Evolutionary conservation across 2,113 vertebrate species (phyloP), one percentile per base, ranked within the genome.

Genomic region (Zeus faber): DNA sequence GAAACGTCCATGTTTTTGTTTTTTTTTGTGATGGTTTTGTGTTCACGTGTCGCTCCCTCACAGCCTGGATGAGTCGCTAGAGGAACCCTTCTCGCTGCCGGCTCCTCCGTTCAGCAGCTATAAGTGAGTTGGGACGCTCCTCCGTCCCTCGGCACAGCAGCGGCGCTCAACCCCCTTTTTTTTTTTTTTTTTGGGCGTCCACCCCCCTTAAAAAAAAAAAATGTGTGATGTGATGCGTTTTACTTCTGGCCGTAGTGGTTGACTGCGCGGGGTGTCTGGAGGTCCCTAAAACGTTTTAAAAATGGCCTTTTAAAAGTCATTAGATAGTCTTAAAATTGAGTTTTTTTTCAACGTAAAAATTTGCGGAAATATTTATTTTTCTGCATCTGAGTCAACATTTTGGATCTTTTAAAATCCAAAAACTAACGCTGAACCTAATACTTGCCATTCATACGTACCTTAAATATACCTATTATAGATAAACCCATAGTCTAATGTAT

Each of bases 51-150:
- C 81, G 82, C 62, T 76, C 78, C 82, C 65, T 56, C 74, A 65
- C 89, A 92, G 90, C 83, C 71, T 88, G 81, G 87, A 90, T 78
- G 89, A 91, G 70, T 84, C 83, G 80, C 73, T 86, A 50, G 87
- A 88, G 65, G 88, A 90, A 33, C 79, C 79, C 0, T 82, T 85
- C 60, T 64, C 85, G 75, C 85, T 87, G 66, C 75, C 88, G 17
- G 43, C 72, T 43, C 61, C 87, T 79, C 69, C 85, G 1, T 76
- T 89, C 85, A 83, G 78, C 85, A 87, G 67, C 69, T 80, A 80
- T 87, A 91, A 90, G 89, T 90, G 89, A 92, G 90, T 91, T 73
- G 65, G 72, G 74, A 70, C 73, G 73, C 70, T 52, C 65, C 69
- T 8, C 13, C 9, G 71, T 49, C 62, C 65, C 51, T 72, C 49